Evolutionary conservation across 2,888 invertebrate genomes (phyloP), one percentile per base, ranked within the genome.

Genomic region (Thereva nobilitata): DNA sequence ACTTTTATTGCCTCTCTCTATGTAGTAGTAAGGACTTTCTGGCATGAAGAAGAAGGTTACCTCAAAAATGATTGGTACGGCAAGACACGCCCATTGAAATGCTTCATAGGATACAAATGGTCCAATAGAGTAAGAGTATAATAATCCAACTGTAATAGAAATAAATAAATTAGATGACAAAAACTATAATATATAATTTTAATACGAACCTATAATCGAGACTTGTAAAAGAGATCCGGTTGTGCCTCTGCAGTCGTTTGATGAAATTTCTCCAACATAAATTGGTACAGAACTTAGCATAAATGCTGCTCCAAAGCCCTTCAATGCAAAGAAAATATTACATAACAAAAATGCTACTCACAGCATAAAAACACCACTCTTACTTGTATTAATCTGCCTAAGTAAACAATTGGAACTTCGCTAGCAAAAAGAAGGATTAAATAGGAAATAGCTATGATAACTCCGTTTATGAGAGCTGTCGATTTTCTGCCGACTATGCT

Each of bases 261-360:
- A 89, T 4, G 93, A 86, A 54, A 93, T 90, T 80, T 95, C 95
- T 45, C 92, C 91, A 68, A 93, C 87, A 80, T 95, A 95, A 86
- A 93, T 91, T 0, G 95, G 93, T 0, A 89, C 85, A 1, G 89
- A 86, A 0, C 89, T 87, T 80, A 89, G 90, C 9, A 87, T 81
- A 74, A 88, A 86, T 0, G 90, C 89, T 0, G 88, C 84, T 0
- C 86, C 86, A 1, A 89, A 74, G 50, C 91, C 91, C 78, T 72
- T 45, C 5, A 44, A 4, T 10, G 38, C 5, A 53, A 53, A 10
- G 10, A 10, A 53, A 3, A 35, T 40, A 5, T 9, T n/a, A n/a
- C n/a, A n/a, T 40, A 23, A 37, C n/a, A 4, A 53, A 40, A 1
- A 7, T 1, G 7, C 34, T 23, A 23, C 10, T 10, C 7, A 49